These are phyloP conservation scores for Ctenoplectra terminalis DNA, from an alignment of 1,140 invertebrate genomes.

Conservation along the genomic window DNA sequence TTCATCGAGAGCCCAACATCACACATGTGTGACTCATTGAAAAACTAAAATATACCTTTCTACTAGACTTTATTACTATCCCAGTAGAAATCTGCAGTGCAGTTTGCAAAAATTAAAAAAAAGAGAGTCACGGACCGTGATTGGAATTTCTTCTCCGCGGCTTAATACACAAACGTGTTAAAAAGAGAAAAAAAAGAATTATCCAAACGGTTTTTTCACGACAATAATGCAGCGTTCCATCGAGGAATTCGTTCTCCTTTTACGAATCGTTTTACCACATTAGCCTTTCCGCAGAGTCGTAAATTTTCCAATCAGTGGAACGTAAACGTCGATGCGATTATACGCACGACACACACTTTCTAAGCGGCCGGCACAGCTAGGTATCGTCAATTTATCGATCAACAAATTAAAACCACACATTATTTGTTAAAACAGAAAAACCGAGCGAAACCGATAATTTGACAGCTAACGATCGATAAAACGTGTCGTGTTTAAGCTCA, in stretches of 20 bases:
- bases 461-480: background rate
- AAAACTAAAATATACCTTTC: too few species aligned
- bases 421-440: background rate
- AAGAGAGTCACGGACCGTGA: too few species aligned
- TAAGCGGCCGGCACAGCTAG: background rate
- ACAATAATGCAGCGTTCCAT: background rate
- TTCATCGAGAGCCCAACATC: too few species aligned
- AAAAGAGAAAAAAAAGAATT: background rate
- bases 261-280: background rate
- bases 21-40: too few species aligned
- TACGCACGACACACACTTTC: background rate
- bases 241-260: background rate
- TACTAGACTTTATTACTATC: too few species aligned
- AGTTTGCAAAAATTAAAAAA: too few species aligned
- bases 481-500: background rate
- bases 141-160: too few species aligned
- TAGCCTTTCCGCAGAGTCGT: background rate
- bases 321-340: background rate
- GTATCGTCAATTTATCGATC: background rate
- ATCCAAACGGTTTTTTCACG: background rate
- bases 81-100: too few species aligned
- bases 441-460: background rate
- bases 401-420: background rate
- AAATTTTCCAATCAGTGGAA: background rate
- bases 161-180: background rate